phyloP scores from a whole-genome alignment of 2,888 invertebrate genomes.

The Apamea crenata region DNA sequence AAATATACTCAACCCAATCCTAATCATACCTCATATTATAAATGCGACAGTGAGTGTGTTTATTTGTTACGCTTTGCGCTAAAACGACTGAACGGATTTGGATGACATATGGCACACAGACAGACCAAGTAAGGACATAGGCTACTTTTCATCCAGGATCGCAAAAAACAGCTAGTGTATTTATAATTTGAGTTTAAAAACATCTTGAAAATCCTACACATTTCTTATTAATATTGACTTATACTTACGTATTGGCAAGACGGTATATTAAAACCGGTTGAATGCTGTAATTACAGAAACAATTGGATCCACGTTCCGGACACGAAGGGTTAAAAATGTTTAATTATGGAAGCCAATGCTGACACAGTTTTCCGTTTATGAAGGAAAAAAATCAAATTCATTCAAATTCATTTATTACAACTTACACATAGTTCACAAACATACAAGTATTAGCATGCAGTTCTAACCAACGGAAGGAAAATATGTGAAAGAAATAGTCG shows the following conservation, averaged over 20 bases:
- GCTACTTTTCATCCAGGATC: neutral
- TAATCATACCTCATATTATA: neutral
- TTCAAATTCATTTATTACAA: too few relatives aligned
- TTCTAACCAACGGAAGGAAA: too few relatives aligned
- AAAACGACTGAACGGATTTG: neutral
- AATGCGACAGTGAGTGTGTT: neutral
- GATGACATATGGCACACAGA: neutral
- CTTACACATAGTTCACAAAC: too few relatives aligned
- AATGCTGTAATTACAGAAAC: too few relatives aligned
- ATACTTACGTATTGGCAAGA: neutral
- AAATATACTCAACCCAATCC: neutral
- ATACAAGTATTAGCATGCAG: too few relatives aligned
- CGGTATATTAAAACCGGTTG: too few relatives aligned
- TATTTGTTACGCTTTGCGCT: neutral
- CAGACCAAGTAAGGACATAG: neutral
- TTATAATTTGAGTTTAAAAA: neutral
- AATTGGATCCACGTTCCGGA: too few relatives aligned
- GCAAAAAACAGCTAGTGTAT: neutral
- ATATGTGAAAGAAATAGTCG: neutral
- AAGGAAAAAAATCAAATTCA: too few relatives aligned
- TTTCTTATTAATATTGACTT: slow-evolving; percentile 1
- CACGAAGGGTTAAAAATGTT: too few relatives aligned
- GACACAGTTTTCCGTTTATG: neutral
- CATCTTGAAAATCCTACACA: neutral
- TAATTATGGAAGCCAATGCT: slow-evolving; percentile 10